These are phyloP conservation scores for Nyctalus aviator DNA, from an alignment of 2,797 vertebrate species.

Conservation along the genomic window DNA sequence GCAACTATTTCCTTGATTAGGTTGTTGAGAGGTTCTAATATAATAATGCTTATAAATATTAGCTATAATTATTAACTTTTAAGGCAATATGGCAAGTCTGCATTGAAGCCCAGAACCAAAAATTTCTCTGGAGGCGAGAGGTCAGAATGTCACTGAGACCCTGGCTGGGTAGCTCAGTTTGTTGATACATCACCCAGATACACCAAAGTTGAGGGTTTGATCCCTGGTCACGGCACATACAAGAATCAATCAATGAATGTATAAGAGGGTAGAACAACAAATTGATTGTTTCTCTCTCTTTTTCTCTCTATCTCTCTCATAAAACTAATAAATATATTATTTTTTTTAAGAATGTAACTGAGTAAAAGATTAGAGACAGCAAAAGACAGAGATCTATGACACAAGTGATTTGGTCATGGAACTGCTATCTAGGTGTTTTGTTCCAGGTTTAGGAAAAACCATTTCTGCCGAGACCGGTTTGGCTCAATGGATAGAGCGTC, in stretches of 20 bases:
- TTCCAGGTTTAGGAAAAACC: background rate
- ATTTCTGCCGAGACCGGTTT: too few relatives aligned
- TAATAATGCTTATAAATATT: conserved; percentile 13
- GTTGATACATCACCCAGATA: background rate
- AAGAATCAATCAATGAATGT: background rate
- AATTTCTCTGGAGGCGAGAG: background rate
- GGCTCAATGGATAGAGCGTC: too few relatives aligned
- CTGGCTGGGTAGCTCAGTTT: background rate
- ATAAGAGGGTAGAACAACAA: background rate
- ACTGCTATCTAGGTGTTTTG: background rate
- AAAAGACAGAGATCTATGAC: background rate
- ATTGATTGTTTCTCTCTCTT: background rate
- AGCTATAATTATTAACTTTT: conserved; percentile 18
- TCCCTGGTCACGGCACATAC: background rate
- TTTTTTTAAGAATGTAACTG: background rate
- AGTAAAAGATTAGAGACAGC: background rate
- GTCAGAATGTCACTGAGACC: background rate
- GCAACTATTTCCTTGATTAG: background rate
- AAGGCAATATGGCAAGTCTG: background rate
- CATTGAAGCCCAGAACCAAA: conserved; percentile 39
- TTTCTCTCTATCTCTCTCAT: background rate
- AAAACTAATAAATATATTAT: background rate
- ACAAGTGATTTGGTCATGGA: background rate
- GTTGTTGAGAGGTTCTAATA: background rate
- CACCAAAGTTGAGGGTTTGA: background rate